Percentiles rank a stretch among this genome's conserved stretches.
Conservation (phyloP, 2,113 vertebrate genomes). For the Catharus minimus region DNA sequence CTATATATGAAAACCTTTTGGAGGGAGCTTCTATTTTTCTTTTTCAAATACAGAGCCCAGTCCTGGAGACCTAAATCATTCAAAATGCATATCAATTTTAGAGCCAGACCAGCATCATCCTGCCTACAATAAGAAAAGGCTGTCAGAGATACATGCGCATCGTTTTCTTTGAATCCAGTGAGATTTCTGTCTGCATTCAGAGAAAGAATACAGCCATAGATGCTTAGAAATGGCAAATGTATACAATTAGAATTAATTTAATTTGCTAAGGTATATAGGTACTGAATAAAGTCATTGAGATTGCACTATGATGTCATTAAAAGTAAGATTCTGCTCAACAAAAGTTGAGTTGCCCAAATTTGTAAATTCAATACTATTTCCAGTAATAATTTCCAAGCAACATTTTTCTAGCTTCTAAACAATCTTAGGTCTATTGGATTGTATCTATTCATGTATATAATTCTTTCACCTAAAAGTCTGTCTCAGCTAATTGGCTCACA, state of each 20-base stretch:
- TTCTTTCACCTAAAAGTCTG: background rate
- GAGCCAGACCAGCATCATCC: background rate
- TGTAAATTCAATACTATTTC: background rate
- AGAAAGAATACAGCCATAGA: background rate
- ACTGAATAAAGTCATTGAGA: background rate
- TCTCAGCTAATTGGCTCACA: background rate
- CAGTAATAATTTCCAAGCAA: background rate
- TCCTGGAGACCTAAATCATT: background rate
- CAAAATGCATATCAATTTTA: conserved; percentile 11
- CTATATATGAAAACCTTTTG: background rate
- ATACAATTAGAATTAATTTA: background rate
- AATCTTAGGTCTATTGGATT: background rate
- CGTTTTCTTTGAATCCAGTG: background rate
- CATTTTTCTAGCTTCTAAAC: background rate
- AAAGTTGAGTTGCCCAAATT: background rate
- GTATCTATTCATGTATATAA: background rate
- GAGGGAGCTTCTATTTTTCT: background rate
- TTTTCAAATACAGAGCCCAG: background rate
- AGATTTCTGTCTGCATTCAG: background rate
- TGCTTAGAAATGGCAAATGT: conserved; percentile 1
- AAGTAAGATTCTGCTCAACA: background rate
- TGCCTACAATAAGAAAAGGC: background rate
- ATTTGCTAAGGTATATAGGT: background rate
- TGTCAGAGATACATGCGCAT: background rate
- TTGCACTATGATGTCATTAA: background rate